Conservation (phyloP, 1,140 invertebrate genomes). For the Oryctes rhinoceros region DNA sequence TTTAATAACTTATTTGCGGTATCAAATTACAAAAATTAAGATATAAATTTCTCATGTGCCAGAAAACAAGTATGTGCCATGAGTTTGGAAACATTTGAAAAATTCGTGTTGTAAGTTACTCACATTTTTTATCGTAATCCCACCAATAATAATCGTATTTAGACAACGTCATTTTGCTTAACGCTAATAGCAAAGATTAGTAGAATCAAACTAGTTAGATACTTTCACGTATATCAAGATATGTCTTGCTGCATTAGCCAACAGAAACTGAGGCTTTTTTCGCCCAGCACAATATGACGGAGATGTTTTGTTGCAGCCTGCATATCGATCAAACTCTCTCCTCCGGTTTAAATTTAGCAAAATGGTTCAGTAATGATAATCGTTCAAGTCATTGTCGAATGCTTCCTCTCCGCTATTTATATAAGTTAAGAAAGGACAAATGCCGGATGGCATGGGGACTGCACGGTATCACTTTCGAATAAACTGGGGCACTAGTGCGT, state of each 20-base stretch:
- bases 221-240: constrained; percentile 2
- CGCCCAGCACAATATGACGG: constrained; percentile 1
- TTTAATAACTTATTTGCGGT: no score
- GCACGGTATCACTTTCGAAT: not conserved
- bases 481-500: constrained; percentile 27
- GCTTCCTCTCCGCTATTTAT: constrained; percentile 9
- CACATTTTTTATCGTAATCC: constrained; percentile 34
- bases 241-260: constrained; percentile 26
- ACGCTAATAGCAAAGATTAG: not conserved
- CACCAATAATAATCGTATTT: constrained; percentile 25
- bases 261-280: constrained; percentile 27
- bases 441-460: not conserved
- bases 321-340: constrained; percentile 36
- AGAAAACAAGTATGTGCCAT: no score
- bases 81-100: no score
- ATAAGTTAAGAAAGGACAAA: constrained; percentile 20
- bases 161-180: constrained; percentile 14
- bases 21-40: no score
- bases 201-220: not conserved
- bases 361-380: constrained; percentile 29
- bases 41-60: no score
- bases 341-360: constrained; percentile 32
- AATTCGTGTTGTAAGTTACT: not conserved
- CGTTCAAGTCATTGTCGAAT: constrained; percentile 26
- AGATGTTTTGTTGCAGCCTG: constrained; percentile 31